A percentile compares a stretch with the other conserved stretches of the same genome.
Conservation (phyloP, 2,797 vertebrate genomes). For the Amblyraja radiata region DNA sequence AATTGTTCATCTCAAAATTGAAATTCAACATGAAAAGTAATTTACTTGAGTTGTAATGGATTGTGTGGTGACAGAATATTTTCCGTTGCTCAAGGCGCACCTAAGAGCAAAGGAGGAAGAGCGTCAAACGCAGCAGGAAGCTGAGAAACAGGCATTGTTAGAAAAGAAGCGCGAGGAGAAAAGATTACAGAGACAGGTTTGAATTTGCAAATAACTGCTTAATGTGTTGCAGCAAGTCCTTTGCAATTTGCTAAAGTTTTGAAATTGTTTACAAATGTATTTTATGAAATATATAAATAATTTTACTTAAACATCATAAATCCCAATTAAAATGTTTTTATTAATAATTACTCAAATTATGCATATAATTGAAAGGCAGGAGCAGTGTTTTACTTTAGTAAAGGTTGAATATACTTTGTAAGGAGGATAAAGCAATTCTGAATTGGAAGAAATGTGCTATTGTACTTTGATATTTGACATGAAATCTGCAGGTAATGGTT, state of each 20-base stretch:
- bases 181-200: constrained; percentile 67
- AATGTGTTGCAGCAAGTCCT: no score
- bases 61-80: constrained; percentile 36
- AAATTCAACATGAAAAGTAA: not conserved
- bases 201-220: not conserved
- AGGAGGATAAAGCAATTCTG: not conserved
- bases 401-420: not conserved
- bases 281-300: not conserved
- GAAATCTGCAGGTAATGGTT: not conserved
- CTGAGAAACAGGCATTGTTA: constrained; percentile 63
- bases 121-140: constrained; percentile 61
- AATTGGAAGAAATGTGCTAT: not conserved
- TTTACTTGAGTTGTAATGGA: not conserved
- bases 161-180: constrained; percentile 69
- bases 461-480: not conserved
- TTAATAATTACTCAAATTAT: not conserved
- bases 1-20: not conserved
- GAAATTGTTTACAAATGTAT: not conserved
- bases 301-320: no score
- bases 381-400: not conserved
- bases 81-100: constrained; percentile 61
- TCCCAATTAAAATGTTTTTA: not conserved
- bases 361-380: not conserved
- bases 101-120: constrained; percentile 75
- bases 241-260: not conserved